phyloP scores from a whole-genome alignment of 2,888 invertebrate species.

The Bugulina stolonifera region DNA sequence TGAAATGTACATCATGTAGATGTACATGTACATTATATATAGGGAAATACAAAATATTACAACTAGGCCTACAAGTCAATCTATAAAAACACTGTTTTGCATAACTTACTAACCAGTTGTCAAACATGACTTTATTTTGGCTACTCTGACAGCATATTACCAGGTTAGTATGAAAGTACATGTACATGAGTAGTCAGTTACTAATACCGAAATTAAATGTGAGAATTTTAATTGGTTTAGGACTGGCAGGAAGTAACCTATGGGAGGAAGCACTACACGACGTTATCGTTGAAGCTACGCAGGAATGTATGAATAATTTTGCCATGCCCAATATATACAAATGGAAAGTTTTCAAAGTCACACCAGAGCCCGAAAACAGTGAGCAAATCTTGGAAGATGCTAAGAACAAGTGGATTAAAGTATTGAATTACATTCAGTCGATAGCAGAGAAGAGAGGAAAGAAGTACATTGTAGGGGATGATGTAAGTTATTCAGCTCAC shows the following conservation, averaged over 20 bases:
- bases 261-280: conserved; percentile 21
- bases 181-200: too few species aligned
- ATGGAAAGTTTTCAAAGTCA: conserved; percentile 6
- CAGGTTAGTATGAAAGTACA: too few species aligned
- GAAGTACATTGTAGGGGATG: conserved; percentile 9
- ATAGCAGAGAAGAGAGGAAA: conserved; percentile 17
- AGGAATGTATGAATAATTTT: neutral
- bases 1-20: too few species aligned
- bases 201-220: too few species aligned
- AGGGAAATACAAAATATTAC: too few species aligned
- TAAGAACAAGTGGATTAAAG: conserved; percentile 11
- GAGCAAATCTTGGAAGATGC: neutral
- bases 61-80: too few species aligned
- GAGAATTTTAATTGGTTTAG: neutral
- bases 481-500: too few species aligned
- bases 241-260: neutral
- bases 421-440: neutral
- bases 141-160: too few species aligned
- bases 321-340: neutral
- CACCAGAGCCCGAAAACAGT: conserved; percentile 5
- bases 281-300: neutral
- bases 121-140: too few species aligned
- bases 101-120: too few species aligned
- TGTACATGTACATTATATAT: too few species aligned
- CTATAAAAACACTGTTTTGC: too few species aligned